These are phyloP conservation scores for Gallinago solitaria DNA, from an alignment of 2,797 vertebrate species.

Conservation along the genomic window DNA sequence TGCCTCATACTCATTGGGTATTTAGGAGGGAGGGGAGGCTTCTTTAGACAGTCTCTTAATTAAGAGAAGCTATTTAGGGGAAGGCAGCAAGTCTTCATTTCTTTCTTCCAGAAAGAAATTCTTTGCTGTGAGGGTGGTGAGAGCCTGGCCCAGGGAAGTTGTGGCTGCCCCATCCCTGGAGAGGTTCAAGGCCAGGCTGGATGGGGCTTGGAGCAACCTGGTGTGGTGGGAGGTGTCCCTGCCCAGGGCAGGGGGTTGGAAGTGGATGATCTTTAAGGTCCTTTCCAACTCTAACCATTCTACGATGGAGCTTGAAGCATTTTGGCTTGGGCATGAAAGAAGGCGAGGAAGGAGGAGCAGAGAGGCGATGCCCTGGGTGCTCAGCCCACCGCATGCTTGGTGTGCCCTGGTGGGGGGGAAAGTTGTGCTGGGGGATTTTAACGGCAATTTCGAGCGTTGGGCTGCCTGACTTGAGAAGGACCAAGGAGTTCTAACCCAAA, in stretches of 20 bases:
- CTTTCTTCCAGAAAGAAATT: no score
- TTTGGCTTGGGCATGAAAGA: background rate
- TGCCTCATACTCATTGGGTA: background rate
- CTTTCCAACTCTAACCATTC: no score
- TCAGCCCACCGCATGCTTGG: fast-evolving
- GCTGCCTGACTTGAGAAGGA: background rate
- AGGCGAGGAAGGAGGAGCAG: background rate
- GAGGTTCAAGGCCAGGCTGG: no score
- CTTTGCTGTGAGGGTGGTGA: no score
- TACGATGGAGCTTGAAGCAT: background rate
- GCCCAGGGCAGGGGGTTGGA: no score
- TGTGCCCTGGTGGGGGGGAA: fast-evolving
- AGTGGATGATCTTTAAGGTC: no score
- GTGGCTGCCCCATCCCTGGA: no score
- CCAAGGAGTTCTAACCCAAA: background rate
- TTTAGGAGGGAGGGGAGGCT: background rate
- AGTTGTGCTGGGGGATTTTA: fast-evolving
- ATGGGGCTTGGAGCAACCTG: no score
- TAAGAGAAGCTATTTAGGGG: background rate
- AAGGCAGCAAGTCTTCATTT: background rate
- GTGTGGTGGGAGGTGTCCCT: no score
- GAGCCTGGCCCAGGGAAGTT: no score
- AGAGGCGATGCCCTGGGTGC: no score
- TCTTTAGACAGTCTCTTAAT: background rate
- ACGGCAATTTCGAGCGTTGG: fast-evolving